Base-by-base conservation (phyloP, 2,113 vertebrate genomes). In the Aspiorhynchus laticeps region DNA sequence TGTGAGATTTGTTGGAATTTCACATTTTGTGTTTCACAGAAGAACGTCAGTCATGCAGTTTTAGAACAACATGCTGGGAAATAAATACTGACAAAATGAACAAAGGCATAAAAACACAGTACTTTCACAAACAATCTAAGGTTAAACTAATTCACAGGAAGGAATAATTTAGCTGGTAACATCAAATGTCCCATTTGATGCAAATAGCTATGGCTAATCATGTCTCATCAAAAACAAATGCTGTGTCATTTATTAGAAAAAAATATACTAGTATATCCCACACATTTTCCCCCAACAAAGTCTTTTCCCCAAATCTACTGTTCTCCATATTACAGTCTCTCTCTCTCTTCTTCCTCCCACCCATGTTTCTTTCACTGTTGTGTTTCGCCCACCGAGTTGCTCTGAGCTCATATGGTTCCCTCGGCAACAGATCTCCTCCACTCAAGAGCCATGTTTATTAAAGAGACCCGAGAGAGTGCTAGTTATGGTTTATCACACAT, bases 361-460 rank as follows among this genome's bases (percentile, higher is more conserved):
- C 76, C 51, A 28, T 84, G 59, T 53, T 65, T 88, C 87, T 88
- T 76, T 87, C 82, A 77, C 38, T 67, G 46, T 79, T 80, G 69
- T 85, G 84, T 88, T 88, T 89, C 88, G 86, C 89, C 89, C 89
- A 89, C 89, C 83, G 80, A 83, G 84, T 67, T 69, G 71, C 77
- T 83, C 80, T 83, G 80, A 75, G 88, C 87, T 81, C 84, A 83
- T 51, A 24, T 80, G 61, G 88, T 90, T 90, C 87, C 88, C 88
- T 86, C 88, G 88, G 88, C 88, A 90, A 90, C 88, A 81, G 75
- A 86, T 88, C 80, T 86, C 80, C 84, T 69, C 84, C 76, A 84
- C 85, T 85, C 84, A 84, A 87, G 80, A 80, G 85, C 82, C 71
- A 80, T 82, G 87, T 73, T 51, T 80, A 88, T 80, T 88, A 90